Base-by-base conservation (phyloP, 2,797 vertebrate species). In the Premnoplex brunnescens region DNA sequence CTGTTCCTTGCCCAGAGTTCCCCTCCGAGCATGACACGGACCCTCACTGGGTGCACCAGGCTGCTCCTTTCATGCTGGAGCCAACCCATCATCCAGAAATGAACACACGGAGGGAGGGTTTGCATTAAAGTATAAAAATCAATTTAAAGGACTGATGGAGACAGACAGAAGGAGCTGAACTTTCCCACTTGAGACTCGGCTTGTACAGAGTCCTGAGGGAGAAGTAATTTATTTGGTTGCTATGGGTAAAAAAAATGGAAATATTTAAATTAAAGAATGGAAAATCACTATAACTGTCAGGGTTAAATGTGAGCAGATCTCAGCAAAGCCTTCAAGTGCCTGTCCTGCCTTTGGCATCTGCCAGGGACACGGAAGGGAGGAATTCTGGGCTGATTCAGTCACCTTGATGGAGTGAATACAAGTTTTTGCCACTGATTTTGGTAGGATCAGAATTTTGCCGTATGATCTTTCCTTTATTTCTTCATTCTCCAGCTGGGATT, bases 81-180 rank as follows among this genome's bases (percentile, higher is more conserved):
- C 79, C 84, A 78, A 93, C 59, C 36, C 60, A 11, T 14, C 18
- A 51, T 24, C 64, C 55, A 46, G 28, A 75, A 81, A 39, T 22
- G 12, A 88, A 49, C 21, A 8, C 0, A 1, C 7, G 54, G 32
- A 60, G 37, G 32, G 34, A 36, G 44, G 44, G 28, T 44, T 75
- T 58, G 51, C 63, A 36, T 77, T 67, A 58, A 85, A 54, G 60
- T 46, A 21, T 0, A 55, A 75, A 92, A 64, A 77, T 74, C 37
- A 18, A 6, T 68, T 44, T 32, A 54, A 85, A 56, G 77, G 34
- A 68, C 74, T 10, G 41, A 69, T 64, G 68, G 54, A 49, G 60
- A 49, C 56, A 93, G 78, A 37, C 56, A 93, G 78, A 37, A 67
- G 28, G 66, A 74, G 37, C 71, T 74, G 52, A 87, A 76, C 83